These are phyloP conservation scores for Tetragonula clypearis DNA, from an alignment of 1,140 invertebrate species.

Conservation along the genomic window DNA sequence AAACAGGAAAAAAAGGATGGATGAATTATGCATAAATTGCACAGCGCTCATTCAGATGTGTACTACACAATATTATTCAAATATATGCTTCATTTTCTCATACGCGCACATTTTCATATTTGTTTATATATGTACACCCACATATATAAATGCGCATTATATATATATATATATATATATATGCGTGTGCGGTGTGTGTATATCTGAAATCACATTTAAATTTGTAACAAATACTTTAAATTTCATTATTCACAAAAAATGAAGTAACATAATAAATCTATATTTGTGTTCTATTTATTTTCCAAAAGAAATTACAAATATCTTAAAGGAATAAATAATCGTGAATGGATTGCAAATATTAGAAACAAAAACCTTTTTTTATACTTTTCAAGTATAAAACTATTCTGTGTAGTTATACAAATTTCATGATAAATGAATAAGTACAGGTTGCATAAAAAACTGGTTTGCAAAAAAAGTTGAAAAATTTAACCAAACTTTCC, in stretches of 20 bases:
- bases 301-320: constrained; percentile 10
- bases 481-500: constrained; percentile 10
- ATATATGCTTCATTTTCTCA: background rate
- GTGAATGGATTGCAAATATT: background rate
- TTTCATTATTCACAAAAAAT: background rate
- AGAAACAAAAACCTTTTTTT: constrained; percentile 8
- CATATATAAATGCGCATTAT: background rate
- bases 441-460: constrained; percentile 14
- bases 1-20: constrained; percentile 7
- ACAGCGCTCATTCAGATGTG: constrained; percentile 34
- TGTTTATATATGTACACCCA: background rate
- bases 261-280: constrained; percentile 21
- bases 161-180: no score
- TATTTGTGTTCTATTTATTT: constrained; percentile 25
- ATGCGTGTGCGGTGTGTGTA: background rate
- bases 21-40: constrained; percentile 4
- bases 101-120: background rate
- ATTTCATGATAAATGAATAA: constrained; percentile 16
- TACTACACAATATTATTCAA: constrained; percentile 5
- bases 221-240: background rate
- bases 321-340: constrained; percentile 11
- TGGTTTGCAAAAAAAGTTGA: background rate
- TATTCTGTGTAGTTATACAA: constrained; percentile 1
- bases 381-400: constrained; percentile 9
- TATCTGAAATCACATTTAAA: background rate